A percentile compares a stretch with the other conserved stretches of the same genome.
Evolutionary conservation across 1,140 invertebrate species (phyloP).

Genomic region (Homarus americanus): DNA sequence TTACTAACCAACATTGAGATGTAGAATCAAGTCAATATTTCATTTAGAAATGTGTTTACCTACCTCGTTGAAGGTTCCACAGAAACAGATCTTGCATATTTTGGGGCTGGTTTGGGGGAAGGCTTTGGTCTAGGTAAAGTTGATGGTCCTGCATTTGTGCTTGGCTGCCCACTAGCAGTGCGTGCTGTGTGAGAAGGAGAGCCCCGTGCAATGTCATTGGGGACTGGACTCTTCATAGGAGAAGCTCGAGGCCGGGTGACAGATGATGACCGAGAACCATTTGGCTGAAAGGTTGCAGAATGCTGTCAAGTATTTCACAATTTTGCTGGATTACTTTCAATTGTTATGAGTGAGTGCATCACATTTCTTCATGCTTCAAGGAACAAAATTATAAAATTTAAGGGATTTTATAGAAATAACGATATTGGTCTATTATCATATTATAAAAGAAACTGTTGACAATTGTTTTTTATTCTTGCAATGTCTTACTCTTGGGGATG

Average conservation of each 20-base stretch:
- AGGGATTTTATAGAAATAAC: too few species aligned
- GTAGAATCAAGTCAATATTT: too few species aligned
- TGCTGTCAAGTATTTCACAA: not conserved
- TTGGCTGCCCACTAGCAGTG: not conserved
- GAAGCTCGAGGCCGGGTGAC: constrained; percentile 57
- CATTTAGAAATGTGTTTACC: not conserved
- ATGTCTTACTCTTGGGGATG: constrained; percentile 53
- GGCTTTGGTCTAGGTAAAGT: constrained; percentile 55
- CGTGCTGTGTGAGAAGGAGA: constrained; percentile 44
- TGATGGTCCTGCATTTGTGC: constrained; percentile 1
- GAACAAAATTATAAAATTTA: too few species aligned
- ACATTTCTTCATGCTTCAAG: too few species aligned
- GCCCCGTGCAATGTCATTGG: constrained; percentile 1
- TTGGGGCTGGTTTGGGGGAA: constrained; percentile 60
- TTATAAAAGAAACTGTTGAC: too few species aligned
- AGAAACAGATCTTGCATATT: constrained; percentile 60
- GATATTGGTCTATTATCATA: too few species aligned
- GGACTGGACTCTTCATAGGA: constrained; percentile 64
- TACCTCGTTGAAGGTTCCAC: constrained; percentile 51
- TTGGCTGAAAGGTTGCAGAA: not conserved
- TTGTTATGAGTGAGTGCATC: too few species aligned
- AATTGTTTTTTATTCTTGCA: not conserved
- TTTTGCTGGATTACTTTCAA: too few species aligned
- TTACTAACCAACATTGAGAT: too few species aligned
- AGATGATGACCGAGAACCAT: constrained; percentile 38